A percentile compares a stretch with the other conserved stretches of the same genome.
Conservation (phyloP, 2,113 vertebrate species). For the Trochalopteron elliotii region DNA sequence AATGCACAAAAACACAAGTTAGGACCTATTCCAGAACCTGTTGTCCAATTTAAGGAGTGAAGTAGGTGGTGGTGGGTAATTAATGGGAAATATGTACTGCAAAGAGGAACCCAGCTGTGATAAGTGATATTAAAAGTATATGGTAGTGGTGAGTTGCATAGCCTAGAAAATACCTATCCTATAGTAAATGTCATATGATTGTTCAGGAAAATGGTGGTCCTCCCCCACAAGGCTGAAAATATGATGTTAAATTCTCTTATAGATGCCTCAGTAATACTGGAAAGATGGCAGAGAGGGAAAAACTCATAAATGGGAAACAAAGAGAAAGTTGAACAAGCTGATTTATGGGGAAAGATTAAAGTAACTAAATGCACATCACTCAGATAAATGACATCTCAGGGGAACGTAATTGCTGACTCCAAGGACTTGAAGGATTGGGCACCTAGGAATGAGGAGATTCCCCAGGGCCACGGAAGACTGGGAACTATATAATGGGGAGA, state of each 20-base stretch:
- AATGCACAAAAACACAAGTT: neutral
- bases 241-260: neutral
- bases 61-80: neutral
- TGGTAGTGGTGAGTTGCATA: neutral
- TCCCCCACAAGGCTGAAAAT: neutral
- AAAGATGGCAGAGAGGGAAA: neutral
- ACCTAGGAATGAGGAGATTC: neutral
- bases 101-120: neutral
- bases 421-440: neutral
- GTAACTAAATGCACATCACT: slow-evolving; percentile 34
- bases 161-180: neutral
- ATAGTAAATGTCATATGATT: slow-evolving; percentile 7
- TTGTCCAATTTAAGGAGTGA: neutral
- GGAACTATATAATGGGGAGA: neutral
- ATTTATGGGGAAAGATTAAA: slow-evolving; percentile 37
- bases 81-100: neutral
- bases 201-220: neutral
- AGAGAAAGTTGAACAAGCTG: slow-evolving; percentile 15
- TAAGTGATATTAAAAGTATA: neutral
- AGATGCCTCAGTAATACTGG: neutral
- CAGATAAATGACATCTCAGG: slow-evolving; percentile 6
- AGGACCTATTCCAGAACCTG: neutral
- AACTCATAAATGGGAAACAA: slow-evolving; percentile 27
- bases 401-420: neutral
- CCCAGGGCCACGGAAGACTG: neutral